These are phyloP conservation scores for Pelagia noctiluca DNA, from an alignment of 30 jellyfish, hydroid and myxozoan genomes.

Conservation along the genomic window DNA sequence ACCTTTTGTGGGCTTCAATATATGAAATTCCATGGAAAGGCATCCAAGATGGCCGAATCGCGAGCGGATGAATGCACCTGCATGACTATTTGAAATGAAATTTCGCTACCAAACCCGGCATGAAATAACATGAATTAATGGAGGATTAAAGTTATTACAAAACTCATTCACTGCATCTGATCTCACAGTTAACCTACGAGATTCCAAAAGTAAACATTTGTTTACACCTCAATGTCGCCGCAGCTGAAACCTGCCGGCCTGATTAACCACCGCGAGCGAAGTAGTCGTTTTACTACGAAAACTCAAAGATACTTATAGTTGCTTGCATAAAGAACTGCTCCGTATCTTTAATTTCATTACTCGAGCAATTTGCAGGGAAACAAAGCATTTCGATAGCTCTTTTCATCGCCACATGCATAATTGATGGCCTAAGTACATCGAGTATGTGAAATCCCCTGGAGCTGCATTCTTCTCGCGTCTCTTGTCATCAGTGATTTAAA, in stretches of 20 bases:
- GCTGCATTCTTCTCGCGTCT: conserved; percentile 65
- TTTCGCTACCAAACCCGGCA: neutral
- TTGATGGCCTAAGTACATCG: conserved; percentile 64
- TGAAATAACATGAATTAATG: neutral
- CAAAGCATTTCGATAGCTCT: conserved; percentile 62
- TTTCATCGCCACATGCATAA: conserved; percentile 63
- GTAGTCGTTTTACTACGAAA: neutral
- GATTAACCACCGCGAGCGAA: neutral
- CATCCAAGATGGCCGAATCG: conserved; percentile 7
- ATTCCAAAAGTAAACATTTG: neutral
- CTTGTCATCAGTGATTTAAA: conserved; percentile 52
- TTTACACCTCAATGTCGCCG: neutral
- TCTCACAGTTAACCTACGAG: neutral
- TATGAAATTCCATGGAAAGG: too few species aligned
- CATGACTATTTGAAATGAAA: neutral
- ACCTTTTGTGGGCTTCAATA: too few species aligned
- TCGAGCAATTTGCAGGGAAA: conserved; percentile 14
- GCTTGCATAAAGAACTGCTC: neutral
- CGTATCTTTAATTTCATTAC: conserved; percentile 50
- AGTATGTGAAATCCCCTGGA: conserved; percentile 71
- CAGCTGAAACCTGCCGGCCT: conserved; percentile 3
- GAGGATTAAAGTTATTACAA: neutral
- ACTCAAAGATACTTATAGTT: conserved; percentile 5
- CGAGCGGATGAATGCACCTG: neutral
- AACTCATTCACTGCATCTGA: neutral